Evolutionary conservation across 2,888 invertebrate genomes (phyloP), one percentile per base, ranked within the genome.

Genomic region (Abrostola triplasia): DNA sequence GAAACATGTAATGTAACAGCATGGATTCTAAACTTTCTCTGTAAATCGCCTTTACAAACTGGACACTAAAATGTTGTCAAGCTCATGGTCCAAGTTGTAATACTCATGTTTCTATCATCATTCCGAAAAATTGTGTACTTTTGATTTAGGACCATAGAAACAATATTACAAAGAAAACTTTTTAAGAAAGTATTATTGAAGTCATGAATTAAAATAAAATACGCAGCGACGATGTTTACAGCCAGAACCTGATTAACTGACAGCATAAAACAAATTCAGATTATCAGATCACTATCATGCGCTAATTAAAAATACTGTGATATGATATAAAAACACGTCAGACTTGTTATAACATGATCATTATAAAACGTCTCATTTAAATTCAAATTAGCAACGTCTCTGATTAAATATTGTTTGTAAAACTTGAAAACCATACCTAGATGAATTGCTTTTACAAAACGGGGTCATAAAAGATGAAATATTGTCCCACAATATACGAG

Each of bases 321-420:
- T 37, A 12, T 60, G 74, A 72, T 38, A 47, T 64, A 42, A 54
- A 38, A 71, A 75, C 51, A 65, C 44, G 72, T 61, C 66, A 38
- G 13, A 59, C 53, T 57, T 12, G 75, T 53, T 50, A 36, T 42
- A 13, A 48, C 10, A 55, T 56, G 49, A 50, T 53, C 49, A 54
- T 61, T 66, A 56, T 59, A 56, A 65, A 71, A 56, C 37, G 12
- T 7, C 59, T 61, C 11, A 52, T 76, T 56, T 37, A 38, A 55
- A 71, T 71, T 56, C 12, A 65, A 66, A 76, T 59, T n/a, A 64
- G 12, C 5, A 8, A 38, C 50, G 13, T 52, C 56, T 66, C 44
- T 40, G 51, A 48, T 51, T 37, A 35, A 52, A 60, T 54, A 11
- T 42, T 13, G 42, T 10, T 59, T 5, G 12, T 37, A 44, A 59